Evolutionary conservation across 2,797 vertebrate species (phyloP), one percentile per base, ranked within the genome.

Genomic region (Notolepis coatsorum): DNA sequence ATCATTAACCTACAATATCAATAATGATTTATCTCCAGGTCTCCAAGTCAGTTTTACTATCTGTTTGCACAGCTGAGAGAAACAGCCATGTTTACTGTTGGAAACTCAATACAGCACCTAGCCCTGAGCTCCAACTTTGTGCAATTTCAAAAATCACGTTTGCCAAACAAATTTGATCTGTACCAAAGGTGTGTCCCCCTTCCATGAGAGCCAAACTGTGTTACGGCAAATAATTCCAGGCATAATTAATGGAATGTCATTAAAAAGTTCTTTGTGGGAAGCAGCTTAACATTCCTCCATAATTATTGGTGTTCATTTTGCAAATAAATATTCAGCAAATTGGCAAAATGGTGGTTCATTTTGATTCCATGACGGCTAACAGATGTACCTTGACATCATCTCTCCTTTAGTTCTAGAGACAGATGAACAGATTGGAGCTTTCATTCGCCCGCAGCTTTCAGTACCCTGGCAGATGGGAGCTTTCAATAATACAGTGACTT

Each of bases 401-500:
- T 55, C 33, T 65, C 37, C 15, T 71, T 76, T 53, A 47, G 47
- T 60, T 71, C 59, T 37, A 0, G 0, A 27, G 21, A 27, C 55
- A 21, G 63, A 80, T 80, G 38, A 72, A 35, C 61, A 60, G 73
- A 64, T 13, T 59, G 56, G 71, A 59, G 64, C 47, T 61, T 80
- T 82, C 64, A 62, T 71, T 71, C 48, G 49, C 27, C 54, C 24
- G 58, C 38, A 77, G 69, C 56, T 37, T 72, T 50, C 9, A 57
- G 56, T 55, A 2, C 42, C 21, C 23, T 51, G 72, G 72, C 84
- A 88, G 86, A 92, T 85, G 85, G 80, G 68, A 90, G 51, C 77
- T 80, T 79, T 89, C 80, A 89, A 83, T 77, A 77, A 64, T 72
- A 82, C 47, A 48, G 64, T 42, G 78, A 90, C 85, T 90, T 82